Evolutionary conservation across 2,113 vertebrate genomes (phyloP).

Genomic region (Xyrauchen texanus): DNA sequence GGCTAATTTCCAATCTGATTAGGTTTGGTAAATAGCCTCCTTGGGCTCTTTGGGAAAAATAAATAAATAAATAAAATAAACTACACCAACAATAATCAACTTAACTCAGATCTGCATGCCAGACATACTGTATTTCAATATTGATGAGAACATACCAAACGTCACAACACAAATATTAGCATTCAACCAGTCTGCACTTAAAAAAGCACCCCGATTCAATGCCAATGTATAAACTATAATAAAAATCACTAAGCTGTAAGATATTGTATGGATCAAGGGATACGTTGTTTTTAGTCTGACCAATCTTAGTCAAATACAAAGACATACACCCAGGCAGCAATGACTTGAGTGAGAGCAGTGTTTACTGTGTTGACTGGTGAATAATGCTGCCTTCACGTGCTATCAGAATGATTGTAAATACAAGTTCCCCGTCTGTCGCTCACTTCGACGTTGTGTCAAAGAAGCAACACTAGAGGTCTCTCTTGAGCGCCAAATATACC

Average conservation of each 20-base stretch:
- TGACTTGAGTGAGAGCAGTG: conserved; percentile 5
- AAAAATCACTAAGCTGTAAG: conserved; percentile 1
- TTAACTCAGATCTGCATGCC: not conserved
- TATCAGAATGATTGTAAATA: too few relatives aligned
- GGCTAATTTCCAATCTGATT: too few relatives aligned
- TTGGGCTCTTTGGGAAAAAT: not conserved
- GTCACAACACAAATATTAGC: conserved; percentile 24
- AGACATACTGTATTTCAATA: conserved; percentile 19
- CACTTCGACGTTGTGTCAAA: too few relatives aligned
- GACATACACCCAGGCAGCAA: not conserved
- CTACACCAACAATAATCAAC: not conserved
- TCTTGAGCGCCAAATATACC: too few relatives aligned
- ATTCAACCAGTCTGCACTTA: not conserved
- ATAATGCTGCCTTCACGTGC: conserved; percentile 34
- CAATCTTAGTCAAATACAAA: conserved; percentile 14
- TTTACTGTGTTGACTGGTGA: conserved; percentile 48
- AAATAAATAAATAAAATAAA: not conserved
- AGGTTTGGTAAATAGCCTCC: too few relatives aligned
- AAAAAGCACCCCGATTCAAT: not conserved
- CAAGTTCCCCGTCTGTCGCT: too few relatives aligned
- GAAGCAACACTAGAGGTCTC: too few relatives aligned
- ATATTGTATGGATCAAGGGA: conserved; percentile 3
- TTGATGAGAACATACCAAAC: conserved; percentile 23
- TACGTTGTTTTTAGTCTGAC: conserved; percentile 1
- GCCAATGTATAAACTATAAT: not conserved